Evolutionary conservation across 2,113 vertebrate genomes (phyloP).

Genomic region (Caloenas nicobarica): DNA sequence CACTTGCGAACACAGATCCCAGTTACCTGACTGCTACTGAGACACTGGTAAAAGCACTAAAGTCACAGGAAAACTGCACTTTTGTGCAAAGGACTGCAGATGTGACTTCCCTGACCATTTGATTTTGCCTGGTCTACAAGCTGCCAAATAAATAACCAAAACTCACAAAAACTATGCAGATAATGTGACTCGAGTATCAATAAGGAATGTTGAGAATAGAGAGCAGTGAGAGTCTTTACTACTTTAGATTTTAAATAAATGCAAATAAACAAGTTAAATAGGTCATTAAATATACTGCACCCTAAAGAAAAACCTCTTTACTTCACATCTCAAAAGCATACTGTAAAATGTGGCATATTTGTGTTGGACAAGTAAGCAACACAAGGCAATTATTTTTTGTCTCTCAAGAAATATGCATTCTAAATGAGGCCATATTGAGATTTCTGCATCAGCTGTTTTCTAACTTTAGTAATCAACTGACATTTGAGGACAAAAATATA

Average conservation of each 20-base stretch:
- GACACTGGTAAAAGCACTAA: neutral
- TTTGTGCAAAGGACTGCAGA: neutral
- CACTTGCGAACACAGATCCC: neutral
- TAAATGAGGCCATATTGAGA: slow-evolving; percentile 44
- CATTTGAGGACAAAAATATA: slow-evolving; percentile 63
- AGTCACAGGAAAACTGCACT: neutral
- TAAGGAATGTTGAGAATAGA: neutral
- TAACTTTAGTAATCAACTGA: slow-evolving; percentile 59
- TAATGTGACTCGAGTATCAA: fast-evolving
- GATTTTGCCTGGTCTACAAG: neutral
- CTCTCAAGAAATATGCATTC: slow-evolving; percentile 36
- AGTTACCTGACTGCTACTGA: neutral
- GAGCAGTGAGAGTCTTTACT: neutral
- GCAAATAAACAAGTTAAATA: neutral
- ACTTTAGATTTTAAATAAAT: slow-evolving; percentile 5
- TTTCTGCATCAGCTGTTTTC: slow-evolving; percentile 53
- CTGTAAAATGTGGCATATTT: neutral
- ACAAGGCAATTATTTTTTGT: slow-evolving; percentile 4
- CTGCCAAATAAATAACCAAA: neutral
- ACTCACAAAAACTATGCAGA: neutral
- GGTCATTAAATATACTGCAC: neutral
- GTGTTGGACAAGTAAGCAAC: neutral
- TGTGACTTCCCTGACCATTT: neutral
- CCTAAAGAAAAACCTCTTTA: neutral
- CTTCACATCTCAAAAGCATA: neutral